phyloP scores from a whole-genome alignment of 2,888 invertebrate species.

The Stramonita haemastoma region DNA sequence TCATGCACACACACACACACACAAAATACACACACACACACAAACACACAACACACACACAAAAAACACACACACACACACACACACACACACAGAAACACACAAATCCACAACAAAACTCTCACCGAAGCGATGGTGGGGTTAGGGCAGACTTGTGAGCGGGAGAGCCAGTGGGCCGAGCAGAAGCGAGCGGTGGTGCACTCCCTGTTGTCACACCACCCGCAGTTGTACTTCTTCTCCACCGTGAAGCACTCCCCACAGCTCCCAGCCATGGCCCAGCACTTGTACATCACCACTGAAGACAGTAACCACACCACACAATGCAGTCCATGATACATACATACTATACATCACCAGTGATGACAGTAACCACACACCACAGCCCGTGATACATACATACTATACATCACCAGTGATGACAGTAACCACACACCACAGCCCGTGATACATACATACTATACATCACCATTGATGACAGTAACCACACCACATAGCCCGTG shows the following conservation, averaged over 20 bases:
- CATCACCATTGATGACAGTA: too few relatives aligned
- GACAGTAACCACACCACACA: neutral
- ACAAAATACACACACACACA: neutral
- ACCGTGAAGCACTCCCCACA: conserved; percentile 97
- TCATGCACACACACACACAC: neutral
- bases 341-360: too few relatives aligned
- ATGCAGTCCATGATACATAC: too few relatives aligned
- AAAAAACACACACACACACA: neutral
- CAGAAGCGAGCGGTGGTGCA: conserved; percentile 48
- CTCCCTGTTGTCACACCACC: conserved; percentile 86
- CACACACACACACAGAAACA: neutral
- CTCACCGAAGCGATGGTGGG: conserved; percentile 84
- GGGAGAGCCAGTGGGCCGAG: conserved; percentile 90
- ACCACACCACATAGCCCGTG: too few relatives aligned
- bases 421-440: too few relatives aligned
- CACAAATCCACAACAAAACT: neutral
- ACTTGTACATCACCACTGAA: conserved; percentile 80
- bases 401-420: too few relatives aligned
- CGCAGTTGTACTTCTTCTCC: conserved; percentile 94
- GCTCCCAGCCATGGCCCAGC: conserved; percentile 97
- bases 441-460: too few relatives aligned
- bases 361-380: too few relatives aligned
- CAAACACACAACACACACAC: neutral
- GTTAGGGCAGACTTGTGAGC: conserved; percentile 92
- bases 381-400: too few relatives aligned